These are phyloP conservation scores for Pogonomyrmex californicus DNA, from an alignment of 1,140 invertebrate species.

Conservation along the genomic window DNA sequence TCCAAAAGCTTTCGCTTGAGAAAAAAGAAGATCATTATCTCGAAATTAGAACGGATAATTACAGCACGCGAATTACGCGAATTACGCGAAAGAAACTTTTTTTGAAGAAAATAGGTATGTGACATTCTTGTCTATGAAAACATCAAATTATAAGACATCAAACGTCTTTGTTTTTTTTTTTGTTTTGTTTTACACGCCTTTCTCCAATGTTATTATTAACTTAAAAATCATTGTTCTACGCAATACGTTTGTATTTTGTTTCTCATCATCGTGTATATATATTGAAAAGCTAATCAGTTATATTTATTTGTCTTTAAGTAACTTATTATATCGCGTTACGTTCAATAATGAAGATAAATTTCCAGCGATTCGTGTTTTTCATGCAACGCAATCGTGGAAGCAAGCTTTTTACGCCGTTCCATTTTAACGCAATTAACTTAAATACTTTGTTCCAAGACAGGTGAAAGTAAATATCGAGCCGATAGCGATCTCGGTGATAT, in stretches of 20 bases:
- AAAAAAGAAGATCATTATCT: constrained; percentile 83
- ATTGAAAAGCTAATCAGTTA: constrained; percentile 11
- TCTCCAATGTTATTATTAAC: not conserved
- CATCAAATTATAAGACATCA: constrained; percentile 1
- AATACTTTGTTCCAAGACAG: constrained; percentile 61
- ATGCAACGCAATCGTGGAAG: not conserved
- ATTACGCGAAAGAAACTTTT: constrained; percentile 71
- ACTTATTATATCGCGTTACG: not conserved
- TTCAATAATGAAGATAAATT: constrained; percentile 27
- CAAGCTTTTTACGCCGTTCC: constrained; percentile 2
- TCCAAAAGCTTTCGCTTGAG: constrained; percentile 49
- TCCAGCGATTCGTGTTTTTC: not conserved
- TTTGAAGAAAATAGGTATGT: constrained; percentile 69
- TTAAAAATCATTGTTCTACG: not conserved
- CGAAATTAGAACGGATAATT: constrained; percentile 82
- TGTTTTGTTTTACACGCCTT: not conserved
- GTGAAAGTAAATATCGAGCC: constrained; percentile 73
- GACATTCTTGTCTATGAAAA: constrained; percentile 10
- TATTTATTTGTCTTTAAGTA: not conserved
- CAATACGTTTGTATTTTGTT: not conserved
- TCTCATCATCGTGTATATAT: not conserved
- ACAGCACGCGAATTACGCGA: constrained; percentile 79
- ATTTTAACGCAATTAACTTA: constrained; percentile 76
- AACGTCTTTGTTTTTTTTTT: not conserved
- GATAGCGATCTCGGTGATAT: constrained; percentile 78